These are phyloP conservation scores for Pygmarrhopalites habei DNA, from an alignment of 1,140 invertebrate species.

Conservation along the genomic window DNA sequence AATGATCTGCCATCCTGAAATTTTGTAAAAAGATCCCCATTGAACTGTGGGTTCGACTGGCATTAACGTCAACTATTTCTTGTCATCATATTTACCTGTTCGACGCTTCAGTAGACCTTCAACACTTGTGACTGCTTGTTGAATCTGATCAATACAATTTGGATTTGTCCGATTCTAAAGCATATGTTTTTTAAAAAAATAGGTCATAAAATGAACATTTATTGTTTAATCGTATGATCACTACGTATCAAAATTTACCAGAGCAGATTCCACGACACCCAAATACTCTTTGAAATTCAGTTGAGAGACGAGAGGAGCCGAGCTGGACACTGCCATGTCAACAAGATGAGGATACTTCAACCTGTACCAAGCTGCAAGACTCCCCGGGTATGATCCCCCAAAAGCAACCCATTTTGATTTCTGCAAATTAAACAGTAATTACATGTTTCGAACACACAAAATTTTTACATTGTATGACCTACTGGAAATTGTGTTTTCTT, in stretches of 20 bases:
- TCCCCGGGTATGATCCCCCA: slow-evolving; percentile 87
- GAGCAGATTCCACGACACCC: slow-evolving; percentile 60
- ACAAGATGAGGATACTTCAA: slow-evolving; percentile 84
- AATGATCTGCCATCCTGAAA: slow-evolving; percentile 54
- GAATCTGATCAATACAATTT: slow-evolving; percentile 57
- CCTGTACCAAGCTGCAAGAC: slow-evolving; percentile 80
- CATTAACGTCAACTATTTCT: too few relatives aligned
- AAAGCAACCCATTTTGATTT: slow-evolving; percentile 81
- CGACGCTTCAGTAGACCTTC: slow-evolving; percentile 54
- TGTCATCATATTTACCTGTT: too few relatives aligned
- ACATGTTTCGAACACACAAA: slow-evolving; percentile 1
- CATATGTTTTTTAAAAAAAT: too few relatives aligned
- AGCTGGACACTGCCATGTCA: slow-evolving; percentile 74
- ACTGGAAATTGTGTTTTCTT: slow-evolving; percentile 54
- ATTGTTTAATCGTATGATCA: too few relatives aligned
- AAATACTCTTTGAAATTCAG: slow-evolving; percentile 78
- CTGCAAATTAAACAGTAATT: slow-evolving; percentile 11
- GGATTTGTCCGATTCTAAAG: slow-evolving; percentile 52
- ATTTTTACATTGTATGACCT: not conserved
- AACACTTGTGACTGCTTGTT: slow-evolving; percentile 57
- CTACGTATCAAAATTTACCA: too few relatives aligned
- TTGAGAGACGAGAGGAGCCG: slow-evolving; percentile 75
- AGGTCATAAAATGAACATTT: too few relatives aligned
- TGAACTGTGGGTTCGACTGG: too few relatives aligned
- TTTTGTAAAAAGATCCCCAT: too few relatives aligned